Conservation (phyloP, 2,888 invertebrate species). For the Aleiodes testaceus region DNA sequence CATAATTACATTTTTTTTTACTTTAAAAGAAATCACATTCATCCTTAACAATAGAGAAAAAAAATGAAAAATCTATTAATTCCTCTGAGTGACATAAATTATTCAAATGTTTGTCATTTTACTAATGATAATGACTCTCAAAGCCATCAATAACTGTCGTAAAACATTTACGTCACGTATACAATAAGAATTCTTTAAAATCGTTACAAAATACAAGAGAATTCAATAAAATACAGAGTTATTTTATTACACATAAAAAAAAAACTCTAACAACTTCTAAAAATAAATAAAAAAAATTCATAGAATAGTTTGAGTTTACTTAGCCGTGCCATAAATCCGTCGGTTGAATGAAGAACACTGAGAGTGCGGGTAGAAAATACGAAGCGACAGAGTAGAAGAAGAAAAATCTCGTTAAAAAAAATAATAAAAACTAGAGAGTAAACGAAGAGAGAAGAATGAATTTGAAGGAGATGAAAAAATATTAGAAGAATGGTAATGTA, state of each 20-base stretch:
- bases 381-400: constrained; percentile 31
- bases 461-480: constrained; percentile 28
- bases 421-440: background rate
- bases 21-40: background rate
- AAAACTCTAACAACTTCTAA: background rate
- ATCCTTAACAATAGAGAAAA: background rate
- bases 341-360: constrained; percentile 19
- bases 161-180: background rate
- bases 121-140: constrained; percentile 16
- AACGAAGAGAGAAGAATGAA: constrained; percentile 10
- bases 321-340: constrained; percentile 21
- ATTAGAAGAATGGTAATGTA: constrained; percentile 35
- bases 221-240: background rate
- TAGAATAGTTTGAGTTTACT: constrained; percentile 22
- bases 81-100: background rate
- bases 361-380: constrained; percentile 33
- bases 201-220: background rate
- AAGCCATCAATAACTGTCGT: constrained; percentile 7
- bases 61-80: background rate
- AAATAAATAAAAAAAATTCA: constrained; percentile 21
- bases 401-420: constrained; percentile 24
- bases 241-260: background rate
- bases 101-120: constrained; percentile 1
- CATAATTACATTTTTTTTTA: background rate
- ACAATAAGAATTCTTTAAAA: too few species aligned